phyloP scores from a whole-genome alignment of 2,888 invertebrate species.

The Lathronympha strigana region DNA sequence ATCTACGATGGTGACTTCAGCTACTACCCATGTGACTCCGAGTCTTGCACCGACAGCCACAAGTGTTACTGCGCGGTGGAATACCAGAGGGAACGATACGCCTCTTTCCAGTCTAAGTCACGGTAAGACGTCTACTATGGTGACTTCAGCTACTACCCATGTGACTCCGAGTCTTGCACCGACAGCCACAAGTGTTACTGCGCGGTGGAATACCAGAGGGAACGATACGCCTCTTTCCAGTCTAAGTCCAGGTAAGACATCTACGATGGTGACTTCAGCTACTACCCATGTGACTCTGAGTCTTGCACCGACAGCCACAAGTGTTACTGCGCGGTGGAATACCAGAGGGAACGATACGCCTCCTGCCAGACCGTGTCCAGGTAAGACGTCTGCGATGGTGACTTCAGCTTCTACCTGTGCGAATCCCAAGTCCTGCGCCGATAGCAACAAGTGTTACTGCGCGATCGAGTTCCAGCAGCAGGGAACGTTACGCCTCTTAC shows the following conservation, averaged over 20 bases:
- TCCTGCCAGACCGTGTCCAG: conserved; percentile 62
- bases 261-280: too few relatives aligned
- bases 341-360: conserved; percentile 71
- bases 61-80: conserved; percentile 91
- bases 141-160: conserved; percentile 89
- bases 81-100: conserved; percentile 71
- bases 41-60: conserved; percentile 93
- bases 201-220: conserved; percentile 68
- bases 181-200: conserved; percentile 96
- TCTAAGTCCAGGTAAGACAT: conserved; percentile 53
- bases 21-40: conserved; percentile 92
- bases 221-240: conserved; percentile 67
- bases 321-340: conserved; percentile 88
- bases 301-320: conserved; percentile 94
- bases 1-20: too few relatives aligned
- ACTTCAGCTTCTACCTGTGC: conserved; percentile 88
- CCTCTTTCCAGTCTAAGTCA: conserved; percentile 57
- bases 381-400: conserved; percentile 69
- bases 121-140: too few relatives aligned
- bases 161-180: conserved; percentile 93
- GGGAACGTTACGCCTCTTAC: conserved; percentile 69
- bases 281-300: conserved; percentile 93
- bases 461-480: conserved; percentile 65
- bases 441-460: conserved; percentile 95
- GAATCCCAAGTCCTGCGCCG: conserved; percentile 95